Percentiles rank a stretch among this genome's conserved stretches.
phyloP scores from a whole-genome alignment of 2,113 vertebrate species.

The Azemiops feae region DNA sequence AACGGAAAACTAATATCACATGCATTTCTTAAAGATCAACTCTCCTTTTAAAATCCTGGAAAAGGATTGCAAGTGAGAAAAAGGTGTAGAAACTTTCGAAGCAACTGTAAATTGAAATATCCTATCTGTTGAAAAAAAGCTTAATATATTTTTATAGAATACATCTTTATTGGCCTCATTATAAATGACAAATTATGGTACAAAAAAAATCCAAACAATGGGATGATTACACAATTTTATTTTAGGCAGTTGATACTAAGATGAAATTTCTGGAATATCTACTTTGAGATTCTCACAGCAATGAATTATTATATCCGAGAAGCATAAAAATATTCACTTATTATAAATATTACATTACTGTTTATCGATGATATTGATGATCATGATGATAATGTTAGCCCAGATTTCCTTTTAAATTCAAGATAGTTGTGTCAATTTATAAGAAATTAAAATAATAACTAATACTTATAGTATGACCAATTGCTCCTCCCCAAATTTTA shows the following conservation, averaged over 20 bases:
- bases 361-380: neutral
- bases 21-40: slow-evolving; percentile 80
- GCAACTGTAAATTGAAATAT: slow-evolving; percentile 61
- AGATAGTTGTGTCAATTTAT: neutral
- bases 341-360: neutral
- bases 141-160: slow-evolving; percentile 63
- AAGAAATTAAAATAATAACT: neutral
- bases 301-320: slow-evolving; percentile 58
- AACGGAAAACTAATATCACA: slow-evolving; percentile 79
- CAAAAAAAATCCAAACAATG: neutral
- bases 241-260: slow-evolving; percentile 59
- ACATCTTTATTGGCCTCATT: slow-evolving; percentile 48
- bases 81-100: slow-evolving; percentile 52
- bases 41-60: slow-evolving; percentile 64
- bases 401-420: neutral
- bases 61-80: slow-evolving; percentile 47
- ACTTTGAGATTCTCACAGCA: slow-evolving; percentile 56
- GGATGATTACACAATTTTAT: slow-evolving; percentile 68
- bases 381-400: neutral
- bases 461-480: neutral
- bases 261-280: slow-evolving; percentile 45
- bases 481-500: neutral
- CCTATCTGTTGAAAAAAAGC: slow-evolving; percentile 59
- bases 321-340: slow-evolving; percentile 5
- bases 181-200: slow-evolving; percentile 46